Evolutionary conservation across 2,797 vertebrate species (phyloP).

Genomic region (Crax fasciolata): DNA sequence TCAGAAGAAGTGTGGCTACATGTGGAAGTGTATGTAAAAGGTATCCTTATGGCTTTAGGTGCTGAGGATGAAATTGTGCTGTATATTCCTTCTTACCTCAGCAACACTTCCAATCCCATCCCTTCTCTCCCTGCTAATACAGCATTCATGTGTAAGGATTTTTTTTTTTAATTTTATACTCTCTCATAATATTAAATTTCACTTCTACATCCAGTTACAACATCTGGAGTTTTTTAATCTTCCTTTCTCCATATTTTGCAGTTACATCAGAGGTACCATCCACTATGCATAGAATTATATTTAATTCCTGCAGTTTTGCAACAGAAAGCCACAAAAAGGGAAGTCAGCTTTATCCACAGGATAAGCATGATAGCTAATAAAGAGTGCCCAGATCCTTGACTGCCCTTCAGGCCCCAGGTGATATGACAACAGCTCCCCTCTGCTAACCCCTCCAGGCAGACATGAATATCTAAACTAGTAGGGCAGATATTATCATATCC

Average conservation of each 20-base stretch:
- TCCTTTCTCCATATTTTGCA: neutral
- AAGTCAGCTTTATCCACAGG: neutral
- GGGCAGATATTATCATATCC: neutral
- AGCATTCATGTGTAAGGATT: neutral
- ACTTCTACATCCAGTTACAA: neutral
- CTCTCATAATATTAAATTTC: neutral
- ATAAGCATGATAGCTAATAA: neutral
- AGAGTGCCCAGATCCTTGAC: neutral
- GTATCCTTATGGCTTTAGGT: neutral
- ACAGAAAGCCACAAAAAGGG: neutral
- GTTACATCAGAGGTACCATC: neutral
- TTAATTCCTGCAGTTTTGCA: neutral
- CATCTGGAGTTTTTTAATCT: neutral
- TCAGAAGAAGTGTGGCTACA: neutral
- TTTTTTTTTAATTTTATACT: neutral
- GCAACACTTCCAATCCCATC: neutral
- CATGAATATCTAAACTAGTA: neutral
- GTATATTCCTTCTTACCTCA: neutral
- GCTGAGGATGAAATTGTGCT: neutral
- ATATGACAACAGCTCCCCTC: neutral
- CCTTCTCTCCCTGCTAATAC: neutral
- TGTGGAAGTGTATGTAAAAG: neutral
- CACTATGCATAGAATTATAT: neutral
- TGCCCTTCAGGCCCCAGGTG: neutral
- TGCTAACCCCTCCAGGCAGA: neutral